phyloP scores from a whole-genome alignment of 2,888 invertebrate genomes.

The Ischnus inquisitorius region DNA sequence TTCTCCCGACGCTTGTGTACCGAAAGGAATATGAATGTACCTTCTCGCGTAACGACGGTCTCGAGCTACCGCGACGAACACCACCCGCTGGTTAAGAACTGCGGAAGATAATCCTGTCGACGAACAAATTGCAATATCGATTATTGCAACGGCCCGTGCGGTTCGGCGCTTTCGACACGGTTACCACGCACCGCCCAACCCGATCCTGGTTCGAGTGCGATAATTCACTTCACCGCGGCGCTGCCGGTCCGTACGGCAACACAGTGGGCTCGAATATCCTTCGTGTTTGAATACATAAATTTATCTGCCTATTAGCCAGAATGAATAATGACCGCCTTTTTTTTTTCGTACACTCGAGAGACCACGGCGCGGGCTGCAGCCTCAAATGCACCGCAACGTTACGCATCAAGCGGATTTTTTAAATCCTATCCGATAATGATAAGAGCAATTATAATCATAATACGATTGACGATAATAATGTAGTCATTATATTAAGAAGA shows the following conservation, averaged over 20 bases:
- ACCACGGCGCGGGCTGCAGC: neutral
- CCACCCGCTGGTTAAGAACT: conserved; percentile 38
- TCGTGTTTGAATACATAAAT: conserved; percentile 29
- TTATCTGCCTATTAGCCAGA: conserved; percentile 22
- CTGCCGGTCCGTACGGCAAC: neutral
- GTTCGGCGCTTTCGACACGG: conserved; percentile 16
- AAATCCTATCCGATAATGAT: no score
- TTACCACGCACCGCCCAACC: neutral
- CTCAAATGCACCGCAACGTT: neutral
- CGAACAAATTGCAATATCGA: conserved; percentile 49
- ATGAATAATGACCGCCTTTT: conserved; percentile 44
- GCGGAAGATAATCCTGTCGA: conserved; percentile 51
- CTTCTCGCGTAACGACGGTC: conserved; percentile 3
- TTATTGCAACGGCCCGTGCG: neutral
- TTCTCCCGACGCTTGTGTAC: neutral
- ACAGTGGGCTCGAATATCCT: conserved; percentile 31
- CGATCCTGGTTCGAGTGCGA: neutral
- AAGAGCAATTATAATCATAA: no score
- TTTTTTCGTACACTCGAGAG: neutral
- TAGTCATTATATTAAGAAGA: no score
- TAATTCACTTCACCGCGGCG: conserved; percentile 21
- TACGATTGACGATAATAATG: neutral
- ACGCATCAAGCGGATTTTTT: neutral
- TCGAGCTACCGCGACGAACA: conserved; percentile 11
- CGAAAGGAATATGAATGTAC: neutral